Conservation (phyloP, 1,140 invertebrate genomes). For the Nasonia giraulti region DNA sequence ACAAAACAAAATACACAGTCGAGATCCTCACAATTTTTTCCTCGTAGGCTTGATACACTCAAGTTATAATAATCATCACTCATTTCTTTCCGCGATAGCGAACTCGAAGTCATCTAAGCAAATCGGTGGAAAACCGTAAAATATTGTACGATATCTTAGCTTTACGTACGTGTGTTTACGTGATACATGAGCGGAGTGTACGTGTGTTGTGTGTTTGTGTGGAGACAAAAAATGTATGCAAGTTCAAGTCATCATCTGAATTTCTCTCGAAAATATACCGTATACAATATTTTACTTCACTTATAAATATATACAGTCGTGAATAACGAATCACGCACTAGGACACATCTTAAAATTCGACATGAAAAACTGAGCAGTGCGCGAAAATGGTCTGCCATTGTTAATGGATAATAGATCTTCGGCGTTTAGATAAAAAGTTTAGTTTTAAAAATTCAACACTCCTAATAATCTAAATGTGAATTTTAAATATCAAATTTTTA, state of each 20-base stretch:
- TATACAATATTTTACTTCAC: conserved; percentile 74
- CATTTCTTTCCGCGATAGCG: conserved; percentile 35
- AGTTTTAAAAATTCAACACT: conserved; percentile 48
- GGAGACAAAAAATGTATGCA: conserved; percentile 49
- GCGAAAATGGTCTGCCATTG: conserved; percentile 52
- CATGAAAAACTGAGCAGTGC: conserved; percentile 70
- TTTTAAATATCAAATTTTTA: conserved; percentile 47
- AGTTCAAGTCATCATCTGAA: conserved; percentile 50
- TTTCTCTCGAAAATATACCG: conserved; percentile 72
- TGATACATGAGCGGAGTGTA: conserved; percentile 44
- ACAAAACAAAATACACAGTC: conserved; percentile 42
- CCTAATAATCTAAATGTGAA: conserved; percentile 36
- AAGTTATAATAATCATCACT: conserved; percentile 49
- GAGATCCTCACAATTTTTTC: conserved; percentile 35
- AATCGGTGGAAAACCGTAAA: conserved; percentile 52
- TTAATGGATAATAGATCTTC: conserved; percentile 40
- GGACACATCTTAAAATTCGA: conserved; percentile 62
- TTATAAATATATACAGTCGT: conserved; percentile 74
- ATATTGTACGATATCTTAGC: conserved; percentile 34
- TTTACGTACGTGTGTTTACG: conserved; percentile 45
- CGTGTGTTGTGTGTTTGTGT: conserved; percentile 45
- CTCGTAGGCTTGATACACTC: conserved; percentile 40
- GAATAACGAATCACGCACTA: conserved; percentile 67
- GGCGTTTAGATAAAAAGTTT: conserved; percentile 40
- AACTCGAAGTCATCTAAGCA: conserved; percentile 56